Conservation (phyloP, 1,140 invertebrate species). For the Procambarus virginalis region DNA sequence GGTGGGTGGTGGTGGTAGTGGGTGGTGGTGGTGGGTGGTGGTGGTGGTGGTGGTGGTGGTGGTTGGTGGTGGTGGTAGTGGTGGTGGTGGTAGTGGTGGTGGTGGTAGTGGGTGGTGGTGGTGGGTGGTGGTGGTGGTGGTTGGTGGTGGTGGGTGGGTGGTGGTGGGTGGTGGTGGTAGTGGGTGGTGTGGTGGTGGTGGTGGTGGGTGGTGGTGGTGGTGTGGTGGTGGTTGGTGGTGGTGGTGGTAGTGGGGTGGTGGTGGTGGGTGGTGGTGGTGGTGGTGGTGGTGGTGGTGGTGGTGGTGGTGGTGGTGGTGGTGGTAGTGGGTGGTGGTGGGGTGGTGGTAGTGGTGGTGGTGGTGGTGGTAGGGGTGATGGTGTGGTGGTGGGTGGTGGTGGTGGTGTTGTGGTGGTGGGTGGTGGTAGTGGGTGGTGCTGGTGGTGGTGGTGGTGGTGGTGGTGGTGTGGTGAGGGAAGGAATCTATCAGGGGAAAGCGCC, state of each 20-base stretch:
- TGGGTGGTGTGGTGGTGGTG: not conserved
- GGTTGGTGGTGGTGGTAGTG: too few relatives aligned
- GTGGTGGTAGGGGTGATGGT: not conserved
- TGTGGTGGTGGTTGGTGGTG: not conserved
- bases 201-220: not conserved
- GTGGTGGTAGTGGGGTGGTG: not conserved
- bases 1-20: too few relatives aligned
- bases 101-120: not conserved
- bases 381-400: too few relatives aligned
- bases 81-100: too few relatives aligned
- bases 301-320: not conserved
- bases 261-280: not conserved
- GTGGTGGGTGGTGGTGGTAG: not conserved
- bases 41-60: too few relatives aligned
- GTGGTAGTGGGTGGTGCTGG: not conserved
- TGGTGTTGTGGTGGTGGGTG: not conserved
- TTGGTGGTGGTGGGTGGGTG: not conserved
- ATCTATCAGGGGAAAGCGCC: not conserved
- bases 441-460: not conserved
- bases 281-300: not conserved
- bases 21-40: too few relatives aligned
- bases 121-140: not conserved
- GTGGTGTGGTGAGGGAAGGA: not conserved
- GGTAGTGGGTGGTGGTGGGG: not conserved
- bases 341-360: not conserved